Evolutionary conservation across 2,113 vertebrate species (phyloP), one percentile per base, ranked within the genome.

Genomic region (Puffinus mauretanicus): DNA sequence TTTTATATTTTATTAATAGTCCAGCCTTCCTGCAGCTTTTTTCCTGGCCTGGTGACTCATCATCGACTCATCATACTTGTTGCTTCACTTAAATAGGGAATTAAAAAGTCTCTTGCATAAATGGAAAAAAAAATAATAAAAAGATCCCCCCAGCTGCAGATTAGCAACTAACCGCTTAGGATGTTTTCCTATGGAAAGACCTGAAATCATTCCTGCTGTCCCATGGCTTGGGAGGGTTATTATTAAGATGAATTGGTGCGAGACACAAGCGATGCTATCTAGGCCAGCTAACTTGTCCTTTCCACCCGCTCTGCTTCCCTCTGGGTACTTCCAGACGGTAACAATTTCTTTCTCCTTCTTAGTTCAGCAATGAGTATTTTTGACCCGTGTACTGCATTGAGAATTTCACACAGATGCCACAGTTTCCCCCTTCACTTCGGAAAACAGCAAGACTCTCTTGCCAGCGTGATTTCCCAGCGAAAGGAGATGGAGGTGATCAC

Each of bases 1-100:
- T 97, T 95, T 76, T 71, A n/a, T 6, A 9, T 82, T 89, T 95
- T 91, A 97, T 94, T 94, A 96, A 97, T 96, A 96, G 95, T 52
- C 64, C 40, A 15, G 51, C 34, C 80, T 94, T 95, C 96, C 95
- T 93, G 90, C 75, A 78, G 90, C 82, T 70, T 83, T 94, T 94
- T 95, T 90, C 88, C 94, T 85, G 91, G 57, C 73, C 51, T 38
- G 13, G 72, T 97, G 96, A 97, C 69, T 97, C 96, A 97, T n/a
- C 67, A 52, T 40, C 4, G 26, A 88, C 88, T 95, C 96, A 93
- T 88, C 71, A 12, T 26, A 36, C 55, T 92, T 42, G 38, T 75
- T 88, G 51, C 66, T 86, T 71, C 51, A 25, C 61, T 95, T 82
- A 46, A 93, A 83, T 10, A 64, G n/a, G 51, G 36, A 86, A 57